Base-by-base conservation (phyloP, 2,797 vertebrate species). In the Gila robusta region DNA sequence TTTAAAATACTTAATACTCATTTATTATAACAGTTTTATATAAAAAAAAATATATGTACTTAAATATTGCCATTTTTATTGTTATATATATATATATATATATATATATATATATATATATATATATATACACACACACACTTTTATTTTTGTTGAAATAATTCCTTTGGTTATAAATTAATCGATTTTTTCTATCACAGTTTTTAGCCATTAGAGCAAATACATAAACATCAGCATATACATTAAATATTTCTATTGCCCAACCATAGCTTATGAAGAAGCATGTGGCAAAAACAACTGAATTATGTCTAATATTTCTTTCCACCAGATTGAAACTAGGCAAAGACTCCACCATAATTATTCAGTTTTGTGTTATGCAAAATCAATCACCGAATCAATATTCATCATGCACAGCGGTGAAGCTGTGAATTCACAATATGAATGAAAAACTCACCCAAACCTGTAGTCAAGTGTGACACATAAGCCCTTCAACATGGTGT, bases 401-500 rank as follows among this genome's bases (percentile, higher is more conserved):
- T 76, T 67, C 32, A 76, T 67, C 32, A 41, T 28, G 35, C 32
- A 54, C 44, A 84, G 7, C 0, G 5, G 21, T 35, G 32, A 73
- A 86, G 88, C 89, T 85, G 62, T 67, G 79, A 19, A 69, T 47
- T 71, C 82, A 85, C 78, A 59, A 87, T 83, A 84, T 89, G 83
- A 81, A 79, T 89, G 70, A n/a, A 78, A 66, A 23, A 85, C 89
- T 88, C 89, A 88, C 86, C 83, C 82, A 74, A 66, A 76, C 84
- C 86, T 88, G 56, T 59, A 77, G 73, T 74, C 67, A 79, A 84
- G 82, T 56, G 71, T 47, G 73, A 79, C 86, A 82, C 84, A 28
- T 81, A 88, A 88, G 73, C 47, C 32, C 82, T 70, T 70, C 81
- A 16, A 81, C 28, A 71, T 78, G 67, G 52, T 67, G 94, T 93